These are phyloP conservation scores for Orgyia antiqua DNA, from an alignment of 2,888 invertebrate species.

Conservation along the genomic window DNA sequence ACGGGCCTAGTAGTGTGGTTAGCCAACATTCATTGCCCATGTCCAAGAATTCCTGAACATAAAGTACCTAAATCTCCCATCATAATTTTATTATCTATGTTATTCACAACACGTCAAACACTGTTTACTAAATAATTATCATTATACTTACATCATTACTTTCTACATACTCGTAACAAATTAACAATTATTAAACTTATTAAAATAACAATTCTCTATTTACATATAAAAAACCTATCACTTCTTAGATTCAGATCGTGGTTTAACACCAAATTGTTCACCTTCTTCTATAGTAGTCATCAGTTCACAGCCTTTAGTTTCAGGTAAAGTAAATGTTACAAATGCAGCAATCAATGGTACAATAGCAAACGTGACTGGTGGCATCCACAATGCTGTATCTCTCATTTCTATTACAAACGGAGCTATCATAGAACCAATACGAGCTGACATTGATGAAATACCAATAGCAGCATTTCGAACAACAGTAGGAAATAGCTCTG, in stretches of 20 bases:
- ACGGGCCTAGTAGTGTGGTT: too few species aligned
- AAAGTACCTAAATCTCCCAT: too few species aligned
- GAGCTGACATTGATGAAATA: conserved; percentile 91
- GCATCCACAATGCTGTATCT: conserved; percentile 74
- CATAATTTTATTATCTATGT: too few species aligned
- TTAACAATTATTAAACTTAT: too few species aligned
- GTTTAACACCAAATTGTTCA: conserved; percentile 72
- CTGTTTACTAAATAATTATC: too few species aligned
- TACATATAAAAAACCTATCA: too few species aligned
- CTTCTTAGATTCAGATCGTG: conserved; percentile 1
- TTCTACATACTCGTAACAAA: too few species aligned
- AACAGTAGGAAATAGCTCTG: conserved; percentile 93
- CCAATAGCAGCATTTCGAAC: conserved; percentile 92
- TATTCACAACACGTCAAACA: too few species aligned
- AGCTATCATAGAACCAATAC: conserved; percentile 91
- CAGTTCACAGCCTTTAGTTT: conserved; percentile 85
- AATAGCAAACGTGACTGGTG: conserved; percentile 84
- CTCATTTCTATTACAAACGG: conserved; percentile 85
- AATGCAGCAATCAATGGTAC: conserved; percentile 77
- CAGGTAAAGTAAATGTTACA: conserved; percentile 83
- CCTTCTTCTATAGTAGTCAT: conserved; percentile 90
- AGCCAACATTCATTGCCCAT: too few species aligned
- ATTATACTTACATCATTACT: too few species aligned
- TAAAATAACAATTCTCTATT: too few species aligned
- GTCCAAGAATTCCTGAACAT: too few species aligned